These are phyloP conservation scores for Papilio elwesi DNA, from an alignment of 2,888 invertebrate genomes.

Conservation along the genomic window DNA sequence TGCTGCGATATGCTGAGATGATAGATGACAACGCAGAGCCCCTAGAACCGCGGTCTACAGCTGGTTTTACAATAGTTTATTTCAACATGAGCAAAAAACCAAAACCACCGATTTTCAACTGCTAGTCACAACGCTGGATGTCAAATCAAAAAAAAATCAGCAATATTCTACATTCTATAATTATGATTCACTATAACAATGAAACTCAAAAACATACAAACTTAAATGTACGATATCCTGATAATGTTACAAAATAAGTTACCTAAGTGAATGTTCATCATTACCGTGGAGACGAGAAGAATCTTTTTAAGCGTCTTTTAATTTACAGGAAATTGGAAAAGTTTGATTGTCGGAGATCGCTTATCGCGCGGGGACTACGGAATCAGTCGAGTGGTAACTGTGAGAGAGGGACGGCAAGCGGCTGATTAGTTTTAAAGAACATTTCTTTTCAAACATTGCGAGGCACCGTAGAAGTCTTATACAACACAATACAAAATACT, in stretches of 20 bases:
- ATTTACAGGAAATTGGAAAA: constrained; percentile 36
- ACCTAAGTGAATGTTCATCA: constrained; percentile 25
- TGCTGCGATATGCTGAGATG: too few species aligned
- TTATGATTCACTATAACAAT: not conserved
- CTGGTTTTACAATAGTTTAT: too few species aligned
- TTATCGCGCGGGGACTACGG: constrained; percentile 12
- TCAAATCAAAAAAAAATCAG: too few species aligned
- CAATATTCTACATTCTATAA: too few species aligned
- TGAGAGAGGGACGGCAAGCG: not conserved
- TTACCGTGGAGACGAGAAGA: constrained; percentile 18
- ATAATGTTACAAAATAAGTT: constrained; percentile 23
- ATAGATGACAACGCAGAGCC: too few species aligned
- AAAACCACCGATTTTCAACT: too few species aligned
- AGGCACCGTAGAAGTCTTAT: not conserved
- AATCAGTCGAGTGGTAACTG: constrained; percentile 8
- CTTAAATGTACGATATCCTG: not conserved
- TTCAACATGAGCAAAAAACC: too few species aligned
- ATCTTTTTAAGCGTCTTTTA: constrained; percentile 28
- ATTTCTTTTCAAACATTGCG: not conserved
- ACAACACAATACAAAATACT: too few species aligned
- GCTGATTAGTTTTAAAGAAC: not conserved
- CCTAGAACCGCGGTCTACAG: too few species aligned
- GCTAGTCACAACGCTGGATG: too few species aligned
- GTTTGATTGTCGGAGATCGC: constrained; percentile 23
- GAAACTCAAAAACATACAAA: not conserved